Evolutionary conservation across 2,888 invertebrate species (phyloP), one percentile per base, ranked within the genome.

Genomic region (Cepaea hortensis): DNA sequence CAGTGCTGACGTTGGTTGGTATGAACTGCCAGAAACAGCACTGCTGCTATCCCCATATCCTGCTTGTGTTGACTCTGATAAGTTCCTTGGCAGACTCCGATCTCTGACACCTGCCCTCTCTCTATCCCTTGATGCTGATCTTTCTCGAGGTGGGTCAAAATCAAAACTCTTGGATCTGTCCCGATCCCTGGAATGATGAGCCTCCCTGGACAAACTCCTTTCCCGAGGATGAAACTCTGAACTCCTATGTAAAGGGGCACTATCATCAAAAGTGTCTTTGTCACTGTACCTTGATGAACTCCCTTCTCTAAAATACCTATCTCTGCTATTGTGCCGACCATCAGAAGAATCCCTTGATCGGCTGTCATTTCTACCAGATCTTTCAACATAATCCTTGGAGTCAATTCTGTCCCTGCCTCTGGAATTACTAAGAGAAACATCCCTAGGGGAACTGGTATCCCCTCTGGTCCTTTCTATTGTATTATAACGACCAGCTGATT

Each of bases 151-250:
- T n/a, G 84, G 81, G 50, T 87, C 87, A 75, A 87, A 81, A 46
- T 87, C 87, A 84, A 87, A 87, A 70, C 87, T 87, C 65, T 81
- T 83, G 50, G 87, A 87, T 3, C 87, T 55, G 50, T 87, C 87
- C 35, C 87, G 13, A 20, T 86, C 86, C 55, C 86, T 72, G 20
- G 76, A n/a, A 18, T 62, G 81, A 50, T 86, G 86, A 82, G 65
- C 35, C 50, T 85, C 85, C 61, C 50, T 79, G 7, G 77, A 85
- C 7, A 76, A 77, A 61, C 62, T 84, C 20, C 84, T 61, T 6
- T 79, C 76, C 20, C 85, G n/a, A 48, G 79, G 68, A 50, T 77
- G 48, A 3, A 76, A 72, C 48, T 81, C 86, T 2, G 86, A 82
- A 62, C 65, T 75, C 76, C 55, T 23, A 15, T 61, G 48, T 23